Evolutionary conservation across 2,888 invertebrate species (phyloP).

Genomic region (Nomada ferruginata): DNA sequence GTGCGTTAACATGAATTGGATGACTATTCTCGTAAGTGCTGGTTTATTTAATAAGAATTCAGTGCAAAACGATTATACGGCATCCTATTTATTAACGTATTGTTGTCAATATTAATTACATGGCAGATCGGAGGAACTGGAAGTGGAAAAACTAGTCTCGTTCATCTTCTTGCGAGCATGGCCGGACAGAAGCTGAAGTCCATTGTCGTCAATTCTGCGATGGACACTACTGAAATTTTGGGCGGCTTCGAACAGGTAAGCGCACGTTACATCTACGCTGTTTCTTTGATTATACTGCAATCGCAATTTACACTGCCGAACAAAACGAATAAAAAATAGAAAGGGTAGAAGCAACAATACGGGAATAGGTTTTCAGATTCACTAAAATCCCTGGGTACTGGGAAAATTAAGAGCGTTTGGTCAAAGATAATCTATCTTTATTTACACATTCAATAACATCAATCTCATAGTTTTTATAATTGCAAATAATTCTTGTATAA

Average conservation of each 20-base stretch:
- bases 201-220: slow-evolving; percentile 94
- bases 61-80: background rate
- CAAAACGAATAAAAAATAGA: too few relatives aligned
- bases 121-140: slow-evolving; percentile 89
- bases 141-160: slow-evolving; percentile 92
- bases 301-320: background rate
- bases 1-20: slow-evolving; percentile 96
- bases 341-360: too few relatives aligned
- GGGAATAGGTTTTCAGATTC: too few relatives aligned
- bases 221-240: slow-evolving; percentile 97
- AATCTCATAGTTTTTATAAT: slow-evolving; percentile 41
- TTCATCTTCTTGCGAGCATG: slow-evolving; percentile 91
- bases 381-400: background rate
- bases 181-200: slow-evolving; percentile 90
- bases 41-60: background rate
- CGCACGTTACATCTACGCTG: slow-evolving; percentile 46
- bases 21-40: slow-evolving; percentile 91
- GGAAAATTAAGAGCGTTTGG: background rate
- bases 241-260: slow-evolving; percentile 98
- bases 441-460: slow-evolving; percentile 51
- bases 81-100: background rate
- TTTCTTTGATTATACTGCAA: background rate
- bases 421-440: slow-evolving; percentile 57
- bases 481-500: slow-evolving; percentile 42
- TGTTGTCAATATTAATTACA: background rate